Evolutionary conservation across 2,888 invertebrate genomes (phyloP).

Genomic region (Caenorhabditis sp.): DNA sequence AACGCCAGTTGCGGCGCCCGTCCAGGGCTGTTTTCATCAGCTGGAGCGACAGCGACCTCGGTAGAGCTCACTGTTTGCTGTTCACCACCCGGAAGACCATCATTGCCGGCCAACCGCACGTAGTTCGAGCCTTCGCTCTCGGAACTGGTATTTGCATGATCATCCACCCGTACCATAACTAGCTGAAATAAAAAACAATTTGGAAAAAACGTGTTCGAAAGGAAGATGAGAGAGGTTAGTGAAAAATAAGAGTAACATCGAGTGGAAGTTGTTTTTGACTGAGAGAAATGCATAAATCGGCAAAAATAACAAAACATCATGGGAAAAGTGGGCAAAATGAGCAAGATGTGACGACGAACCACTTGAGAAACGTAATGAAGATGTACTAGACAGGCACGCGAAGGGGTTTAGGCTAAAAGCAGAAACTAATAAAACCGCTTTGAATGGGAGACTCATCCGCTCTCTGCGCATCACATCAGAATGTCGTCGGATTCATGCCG

Average conservation of each 20-base stretch:
- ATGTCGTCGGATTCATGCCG: background rate
- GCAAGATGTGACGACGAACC: background rate
- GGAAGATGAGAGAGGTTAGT: background rate
- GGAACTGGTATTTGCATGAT: background rate
- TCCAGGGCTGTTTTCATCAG: slow-evolving; percentile 16
- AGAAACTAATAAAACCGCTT: slow-evolving; percentile 34
- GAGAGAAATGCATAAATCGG: no score
- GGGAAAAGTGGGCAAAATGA: background rate
- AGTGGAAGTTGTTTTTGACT: no score
- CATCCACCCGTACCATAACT: slow-evolving; percentile 48
- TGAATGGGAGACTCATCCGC: slow-evolving; percentile 13
- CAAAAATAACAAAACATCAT: background rate
- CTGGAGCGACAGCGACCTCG: slow-evolving; percentile 23
- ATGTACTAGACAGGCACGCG: slow-evolving; percentile 52
- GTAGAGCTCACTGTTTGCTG: slow-evolving; percentile 34
- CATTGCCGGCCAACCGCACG: slow-evolving; percentile 25
- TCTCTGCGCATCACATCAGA: background rate
- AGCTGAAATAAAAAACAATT: slow-evolving; percentile 18
- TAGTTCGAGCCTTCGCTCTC: background rate
- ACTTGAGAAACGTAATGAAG: slow-evolving; percentile 43
- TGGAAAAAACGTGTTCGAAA: no score
- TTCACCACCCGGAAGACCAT: slow-evolving; percentile 53
- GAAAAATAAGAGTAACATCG: no score
- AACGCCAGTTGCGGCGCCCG: slow-evolving; percentile 27
- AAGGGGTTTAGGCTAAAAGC: slow-evolving; percentile 5